Base-by-base conservation (phyloP, 2,888 invertebrate genomes). In the Pyrgus malvae region DNA sequence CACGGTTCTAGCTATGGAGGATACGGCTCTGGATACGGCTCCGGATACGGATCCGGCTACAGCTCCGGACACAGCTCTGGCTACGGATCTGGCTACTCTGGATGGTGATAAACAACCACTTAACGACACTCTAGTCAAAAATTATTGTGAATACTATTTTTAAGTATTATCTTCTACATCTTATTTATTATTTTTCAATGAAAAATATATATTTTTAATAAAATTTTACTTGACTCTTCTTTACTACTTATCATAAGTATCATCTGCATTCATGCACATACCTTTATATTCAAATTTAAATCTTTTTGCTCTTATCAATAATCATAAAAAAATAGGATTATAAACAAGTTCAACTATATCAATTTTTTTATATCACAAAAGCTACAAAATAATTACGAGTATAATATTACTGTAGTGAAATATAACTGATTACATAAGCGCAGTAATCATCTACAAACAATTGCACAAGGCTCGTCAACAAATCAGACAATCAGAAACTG, bases 91-190 rank as follows among this genome's bases (percentile, higher is more conserved):
- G 8, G 6, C 17, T 62, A 61, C 65, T 56, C 58, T 40, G 69
- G 69, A 51, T 70, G 68, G 68, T 68, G 65, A 63, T 67, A 45
- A 58, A 27, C 12, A 27, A n/a, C n/a, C n/a, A n/a, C n/a, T 16
- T 35, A 3, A 8, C 35, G 14, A 35, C 35, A 35, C 11, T 7
- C 35, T 33, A 33, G 33, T 33, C 33, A 33, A 37, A 17, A 9
- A 2, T 17, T 17, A 16, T 19, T 19, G 17, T 38, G 37, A 38
- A 38, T 38, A 38, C 19, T 38, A 38, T 38, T 19, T 19, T 38
- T 19, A 35, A 17, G 35, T 6, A 7, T 3, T 8, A 35, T 35
- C 9, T 35, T 35, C 35, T 14, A 35, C 8, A 4, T 35, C 1
- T 35, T 14, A 16, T 9, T 35, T 16, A 8, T 35, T 14, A 14